Base-by-base conservation (phyloP, 2,888 invertebrate genomes). In the Folsomia candida region DNA sequence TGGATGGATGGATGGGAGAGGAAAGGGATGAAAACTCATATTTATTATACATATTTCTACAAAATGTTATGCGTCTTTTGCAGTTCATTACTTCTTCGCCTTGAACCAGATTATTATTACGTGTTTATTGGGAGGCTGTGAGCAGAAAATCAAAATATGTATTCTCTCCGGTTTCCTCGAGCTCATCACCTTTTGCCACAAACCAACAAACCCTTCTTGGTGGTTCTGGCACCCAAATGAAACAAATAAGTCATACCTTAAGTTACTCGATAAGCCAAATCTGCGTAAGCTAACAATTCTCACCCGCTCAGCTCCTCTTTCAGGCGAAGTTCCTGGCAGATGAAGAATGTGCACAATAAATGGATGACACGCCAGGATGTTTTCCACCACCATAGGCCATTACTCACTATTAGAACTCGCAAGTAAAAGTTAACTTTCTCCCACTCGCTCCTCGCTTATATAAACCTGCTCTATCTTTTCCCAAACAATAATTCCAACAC, bases 371-470 rank as follows among this genome's bases (percentile, higher is more conserved):
- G 57, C 57, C 20, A 37, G 64, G 64, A 9, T 64, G 64, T 64
- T 64, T 64, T 64, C 47, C 24, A 47, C 18, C 64, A n/a, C 51
- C 37, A 37, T 37, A 37, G 37, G 37, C 64, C 64, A 64, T 64
- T 51, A 64, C 47, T 64, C 64, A 64, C 51, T 64, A 64, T 64
- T 64, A 64, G 25, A 29, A 20, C 25, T 64, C 37, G 14, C 37
- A 37, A 37, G 37, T 37, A 14, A 37, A 37, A 37, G 37, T 37
- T 37, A 37, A 37, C 37, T 37, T 37, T 37, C 37, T 37, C 14
- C 37, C 37, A 37, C n/a, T 37, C 37, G n/a, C n/a, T n/a, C n/a
- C n/a, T n/a, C n/a, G n/a, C n/a, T n/a, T n/a, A n/a, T n/a, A n/a
- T n/a, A n/a, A n/a, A n/a, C n/a, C n/a, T n/a, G n/a, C n/a, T n/a